phyloP scores from a whole-genome alignment of 2,888 invertebrate genomes.

The Caradrina clavipalpis region DNA sequence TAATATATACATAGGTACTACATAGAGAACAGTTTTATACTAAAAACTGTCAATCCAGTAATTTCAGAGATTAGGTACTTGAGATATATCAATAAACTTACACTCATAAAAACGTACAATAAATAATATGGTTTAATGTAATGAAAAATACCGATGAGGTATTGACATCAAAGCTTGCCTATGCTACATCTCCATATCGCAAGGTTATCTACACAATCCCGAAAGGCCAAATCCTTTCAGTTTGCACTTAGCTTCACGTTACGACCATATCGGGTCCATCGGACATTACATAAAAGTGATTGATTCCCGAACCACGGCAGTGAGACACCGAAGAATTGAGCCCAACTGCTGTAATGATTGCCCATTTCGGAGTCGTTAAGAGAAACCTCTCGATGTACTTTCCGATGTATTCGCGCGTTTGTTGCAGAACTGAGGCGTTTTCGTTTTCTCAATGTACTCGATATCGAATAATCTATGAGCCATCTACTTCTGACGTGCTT shows the following conservation, averaged over 20 bases:
- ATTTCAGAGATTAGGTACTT: not conserved
- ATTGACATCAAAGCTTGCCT: not conserved
- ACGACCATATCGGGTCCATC: slow-evolving; percentile 48
- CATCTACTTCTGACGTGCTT: slow-evolving; percentile 26
- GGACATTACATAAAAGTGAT: slow-evolving; percentile 66
- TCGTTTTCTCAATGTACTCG: slow-evolving; percentile 29
- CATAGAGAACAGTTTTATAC: too few species aligned
- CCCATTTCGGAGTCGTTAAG: slow-evolving; percentile 68
- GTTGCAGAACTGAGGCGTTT: slow-evolving; percentile 20
- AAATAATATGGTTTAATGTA: not conserved
- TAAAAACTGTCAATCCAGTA: too few species aligned
- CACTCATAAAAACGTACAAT: not conserved
- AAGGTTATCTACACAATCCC: slow-evolving; percentile 51
- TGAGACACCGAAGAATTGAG: slow-evolving; percentile 70
- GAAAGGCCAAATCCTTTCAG: slow-evolving; percentile 47
- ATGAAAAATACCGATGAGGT: not conserved
- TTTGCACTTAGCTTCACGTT: slow-evolving; percentile 52
- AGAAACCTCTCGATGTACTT: slow-evolving; percentile 49
- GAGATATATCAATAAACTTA: not conserved
- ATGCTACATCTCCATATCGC: slow-evolving; percentile 36
- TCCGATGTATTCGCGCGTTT: slow-evolving; percentile 25
- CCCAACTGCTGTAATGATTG: slow-evolving; percentile 68
- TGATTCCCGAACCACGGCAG: slow-evolving; percentile 67
- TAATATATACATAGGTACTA: too few species aligned
- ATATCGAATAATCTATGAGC: slow-evolving; percentile 26